Base-by-base conservation (phyloP, 2,888 invertebrate genomes). In the Drosophila koepferae region DNA sequence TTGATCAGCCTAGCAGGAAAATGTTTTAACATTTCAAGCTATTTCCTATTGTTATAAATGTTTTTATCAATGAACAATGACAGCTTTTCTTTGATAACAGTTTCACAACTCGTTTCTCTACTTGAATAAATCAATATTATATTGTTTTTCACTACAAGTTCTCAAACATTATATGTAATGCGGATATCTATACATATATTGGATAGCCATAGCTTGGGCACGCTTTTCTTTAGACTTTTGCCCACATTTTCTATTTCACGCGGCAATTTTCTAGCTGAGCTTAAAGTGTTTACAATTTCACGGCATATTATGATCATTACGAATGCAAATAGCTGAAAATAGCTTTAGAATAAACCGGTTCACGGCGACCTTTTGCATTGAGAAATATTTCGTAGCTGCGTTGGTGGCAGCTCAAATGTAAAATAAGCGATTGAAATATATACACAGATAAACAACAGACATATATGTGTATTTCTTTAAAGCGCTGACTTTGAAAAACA, bases 261-360 rank as follows among this genome's bases (percentile, higher is more conserved):
- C 70, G 49, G 20, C 67, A 34, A 34, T 67, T 76, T 74, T 67
- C 58, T 63, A 60, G 74, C 48, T 75, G 67, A 44, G 66, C 69
- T 67, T 46, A 58, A 65, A 76, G 68, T 88, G 81, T 77, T 82
- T 88, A 82, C 90, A 86, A 86, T 86, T 86, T 86, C 85, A 90
- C 85, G 83, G 85, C 81, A 55, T 68, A 88, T 85, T 72, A 66
- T 77, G 66, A 72, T 88, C 86, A 77, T 86, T 86, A 89, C 66
- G 74, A 89, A 89, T 86, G 86, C 85, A 86, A 86, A 86, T 89
- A 66, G 66, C 64, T 54, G 34, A n/a, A 58, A 28, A 61, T 59
- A 64, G 23, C 28, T 73, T 67, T 54, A 60, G 60, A 61, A 74
- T 49, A 77, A 86, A 86, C 90, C 89, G 90, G 86, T 90, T 89